These are phyloP conservation scores for Apis dorsata DNA, from an alignment of 1,140 invertebrate species.

Conservation along the genomic window DNA sequence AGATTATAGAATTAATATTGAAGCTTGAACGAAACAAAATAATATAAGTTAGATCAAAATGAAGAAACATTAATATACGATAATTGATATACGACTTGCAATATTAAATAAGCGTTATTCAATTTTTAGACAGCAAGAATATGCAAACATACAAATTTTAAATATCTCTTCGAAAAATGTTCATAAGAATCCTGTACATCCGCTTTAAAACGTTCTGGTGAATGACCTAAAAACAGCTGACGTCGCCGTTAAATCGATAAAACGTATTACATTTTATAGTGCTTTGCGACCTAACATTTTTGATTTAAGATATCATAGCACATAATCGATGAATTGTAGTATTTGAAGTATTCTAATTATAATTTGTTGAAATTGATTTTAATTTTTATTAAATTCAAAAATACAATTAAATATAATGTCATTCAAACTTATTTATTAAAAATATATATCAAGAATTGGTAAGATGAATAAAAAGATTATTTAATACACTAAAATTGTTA, in stretches of 20 bases:
- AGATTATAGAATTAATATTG: neutral
- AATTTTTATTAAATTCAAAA: neutral
- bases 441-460: constrained; percentile 2
- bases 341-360: neutral
- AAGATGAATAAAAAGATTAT: neutral
- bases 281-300: neutral
- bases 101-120: neutral
- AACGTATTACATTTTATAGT: constrained; percentile 27
- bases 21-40: constrained; percentile 18
- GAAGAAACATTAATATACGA: constrained; percentile 2
- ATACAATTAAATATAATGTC: neutral
- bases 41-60: constrained; percentile 15
- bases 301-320: neutral
- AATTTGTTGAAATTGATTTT: neutral
- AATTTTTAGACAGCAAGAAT: neutral
- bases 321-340: neutral
- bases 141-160: neutral
- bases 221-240: constrained; percentile 43
- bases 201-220: constrained; percentile 19
- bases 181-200: neutral
- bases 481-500: neutral
- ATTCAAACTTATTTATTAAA: too few relatives aligned
- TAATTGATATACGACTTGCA: constrained; percentile 15
- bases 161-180: neutral
- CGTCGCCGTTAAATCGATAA: constrained; percentile 25